Evolutionary conservation across 92 coral and sea anemone species (phyloP).

Genomic region (Bergia sp.): DNA sequence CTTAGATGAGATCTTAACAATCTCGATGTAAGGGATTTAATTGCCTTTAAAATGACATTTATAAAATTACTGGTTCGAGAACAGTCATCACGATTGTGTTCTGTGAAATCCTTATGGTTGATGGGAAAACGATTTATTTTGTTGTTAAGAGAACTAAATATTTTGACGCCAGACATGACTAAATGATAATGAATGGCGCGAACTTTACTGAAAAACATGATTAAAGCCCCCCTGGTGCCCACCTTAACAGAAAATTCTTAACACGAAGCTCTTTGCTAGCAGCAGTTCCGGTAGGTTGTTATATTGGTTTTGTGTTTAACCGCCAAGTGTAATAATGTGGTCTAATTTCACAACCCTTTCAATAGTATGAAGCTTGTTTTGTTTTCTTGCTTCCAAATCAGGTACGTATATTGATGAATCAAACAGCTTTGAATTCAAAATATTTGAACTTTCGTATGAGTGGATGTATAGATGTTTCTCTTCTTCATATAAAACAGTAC

Average conservation of each 20-base stretch:
- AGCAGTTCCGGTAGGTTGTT: neutral
- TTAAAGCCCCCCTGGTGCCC: neutral
- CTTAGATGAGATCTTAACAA: neutral
- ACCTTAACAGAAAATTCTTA: neutral
- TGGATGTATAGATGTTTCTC: neutral
- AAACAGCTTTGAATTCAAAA: neutral
- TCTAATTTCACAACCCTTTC: neutral
- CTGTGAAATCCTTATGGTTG: neutral
- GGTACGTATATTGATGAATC: neutral
- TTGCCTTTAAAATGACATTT: neutral
- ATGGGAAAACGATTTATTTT: neutral
- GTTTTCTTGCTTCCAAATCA: neutral
- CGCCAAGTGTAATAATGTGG: neutral
- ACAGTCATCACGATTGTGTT: neutral
- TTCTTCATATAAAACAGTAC: neutral
- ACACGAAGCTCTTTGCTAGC: neutral
- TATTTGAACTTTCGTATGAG: neutral
- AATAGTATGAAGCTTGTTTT: neutral
- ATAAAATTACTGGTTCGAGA: neutral
- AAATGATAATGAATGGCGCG: neutral
- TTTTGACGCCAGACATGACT: neutral
- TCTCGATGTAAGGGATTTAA: neutral
- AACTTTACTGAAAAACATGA: neutral
- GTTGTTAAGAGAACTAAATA: neutral
- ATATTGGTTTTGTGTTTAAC: neutral